These are phyloP conservation scores for Pyrocoelia pectoralis DNA, from an alignment of 2,888 invertebrate species.

Conservation along the genomic window DNA sequence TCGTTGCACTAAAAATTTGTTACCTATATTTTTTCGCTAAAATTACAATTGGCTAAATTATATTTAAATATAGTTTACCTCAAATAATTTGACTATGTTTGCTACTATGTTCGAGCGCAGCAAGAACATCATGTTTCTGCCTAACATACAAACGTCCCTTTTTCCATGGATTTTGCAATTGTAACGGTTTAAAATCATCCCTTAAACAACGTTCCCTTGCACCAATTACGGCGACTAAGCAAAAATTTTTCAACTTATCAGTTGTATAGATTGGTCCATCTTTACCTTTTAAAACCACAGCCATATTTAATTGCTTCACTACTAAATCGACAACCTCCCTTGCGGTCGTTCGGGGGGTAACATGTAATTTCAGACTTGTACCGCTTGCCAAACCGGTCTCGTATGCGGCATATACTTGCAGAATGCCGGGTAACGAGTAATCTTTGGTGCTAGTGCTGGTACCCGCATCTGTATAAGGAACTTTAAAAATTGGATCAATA, in stretches of 20 bases:
- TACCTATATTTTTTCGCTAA: conserved; percentile 12
- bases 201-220: conserved; percentile 92
- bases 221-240: conserved; percentile 94
- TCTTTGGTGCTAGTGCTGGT: conserved; percentile 49
- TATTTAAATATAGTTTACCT: conserved; percentile 40
- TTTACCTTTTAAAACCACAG: conserved; percentile 85
- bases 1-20: conserved; percentile 9
- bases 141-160: conserved; percentile 93
- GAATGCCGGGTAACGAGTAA: conserved; percentile 51
- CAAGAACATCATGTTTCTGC: conserved; percentile 87
- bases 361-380: conserved; percentile 92
- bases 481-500: conserved; percentile 48
- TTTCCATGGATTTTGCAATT: conserved; percentile 95
- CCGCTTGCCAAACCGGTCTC: conserved; percentile 93
- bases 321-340: conserved; percentile 95
- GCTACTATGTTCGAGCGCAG: conserved; percentile 87
- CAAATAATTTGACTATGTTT: conserved; percentile 76
- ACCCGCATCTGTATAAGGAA: conserved; percentile 45
- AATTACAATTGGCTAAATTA: conserved; percentile 30
- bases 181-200: conserved; percentile 93
- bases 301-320: conserved; percentile 95
- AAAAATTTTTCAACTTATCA: conserved; percentile 87
- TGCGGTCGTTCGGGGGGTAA: conserved; percentile 91
- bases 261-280: conserved; percentile 86
- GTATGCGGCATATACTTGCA: conserved; percentile 94